Evolutionary conservation across 2,797 vertebrate genomes (phyloP), one percentile per base, ranked within the genome.

Genomic region (Aselliscus stoliczkanus): DNA sequence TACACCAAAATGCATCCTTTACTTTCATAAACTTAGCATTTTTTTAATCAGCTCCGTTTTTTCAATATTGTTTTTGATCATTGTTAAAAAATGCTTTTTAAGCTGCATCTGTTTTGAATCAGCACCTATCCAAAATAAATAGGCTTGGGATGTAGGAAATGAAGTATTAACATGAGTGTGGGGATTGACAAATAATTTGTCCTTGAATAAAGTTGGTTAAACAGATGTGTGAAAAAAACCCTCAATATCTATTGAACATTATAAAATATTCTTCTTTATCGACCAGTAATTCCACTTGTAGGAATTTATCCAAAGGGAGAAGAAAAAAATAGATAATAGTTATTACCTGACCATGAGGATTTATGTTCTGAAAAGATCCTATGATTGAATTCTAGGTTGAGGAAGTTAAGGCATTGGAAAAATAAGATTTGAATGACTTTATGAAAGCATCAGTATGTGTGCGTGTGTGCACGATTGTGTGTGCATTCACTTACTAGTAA

Each of bases 381-480:
- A 0, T 69, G 47, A 44, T 76, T 91, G n/a, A 42, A 23, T 85
- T 88, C 27, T 64, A n/a, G 37, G 11, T 72, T 86, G 75, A 85
- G 5, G 13, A 87, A 93, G 83, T 89, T 96, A 81, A 97, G 50
- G 70, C 15, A 37, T 34, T 52, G 34, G 34, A 67, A 83, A 95
- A 93, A 67, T 60, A 50, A 83, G 56, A 73, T 37, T 50, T 58
- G 47, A 83, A 67, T 73, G 64, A 79, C 10, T 50, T 56, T 23
- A 44, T 69, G 34, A 81, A 96, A 89, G 54, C 42, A 81, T 34
- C 25, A n/a, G 4, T 39, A 18, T 0, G 37, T 83, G 44, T 31
- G 25, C 60, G 50, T 83, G 15, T 82, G 12, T 65, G 34, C 34
- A 23, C n/a, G 31, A 31, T 25, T 20, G 29, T 42, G 2, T 27